Evolutionary conservation across 2,888 invertebrate genomes (phyloP), one percentile per base, ranked within the genome.

Genomic region (Noctua comes): DNA sequence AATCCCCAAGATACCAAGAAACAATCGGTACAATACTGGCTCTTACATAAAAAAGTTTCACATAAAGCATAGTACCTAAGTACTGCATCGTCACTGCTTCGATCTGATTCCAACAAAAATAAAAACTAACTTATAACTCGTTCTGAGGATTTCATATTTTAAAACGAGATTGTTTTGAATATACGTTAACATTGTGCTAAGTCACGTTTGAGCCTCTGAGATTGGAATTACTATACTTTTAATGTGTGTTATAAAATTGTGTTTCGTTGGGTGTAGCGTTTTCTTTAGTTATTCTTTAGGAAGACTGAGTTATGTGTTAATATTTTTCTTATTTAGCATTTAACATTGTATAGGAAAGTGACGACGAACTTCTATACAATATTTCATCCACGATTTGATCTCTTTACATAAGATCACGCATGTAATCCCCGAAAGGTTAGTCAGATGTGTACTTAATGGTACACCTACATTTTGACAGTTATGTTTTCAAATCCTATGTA

Each of bases 131-230:
- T 76, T 81, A 92, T 91, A 94, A 95, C 95, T 93, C 91, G 95
- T 95, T 95, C 93, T 80, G 91, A 93, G 94, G 95, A 95, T 95
- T 96, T 95, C 95, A 95, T 95, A 96, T 96, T 96, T 95, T 93
- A 94, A 95, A 95, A 95, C 95, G 92, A 94, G 94, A 92, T 91
- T 94, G 92, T 92, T 93, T 94, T 94, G 95, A 94, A 94, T 95
- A 93, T 87, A 92, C 89, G 88, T 78, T 73, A 68, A 90, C 92
- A 91, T 94, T 93, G 92, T 95, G 96, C 95, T 91, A 90, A 93
- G 94, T 96, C 96, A 96, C 93, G 94, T 91, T 92, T 90, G 88
- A 79, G 82, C 82, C 76, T 76, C 79, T 27, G 70, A 77, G 82
- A 81, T 80, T 82, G 83, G 84, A 77, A 83, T 81, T 79, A 87